phyloP scores from a whole-genome alignment of 2,888 invertebrate species.

The Heliconius cydno region DNA sequence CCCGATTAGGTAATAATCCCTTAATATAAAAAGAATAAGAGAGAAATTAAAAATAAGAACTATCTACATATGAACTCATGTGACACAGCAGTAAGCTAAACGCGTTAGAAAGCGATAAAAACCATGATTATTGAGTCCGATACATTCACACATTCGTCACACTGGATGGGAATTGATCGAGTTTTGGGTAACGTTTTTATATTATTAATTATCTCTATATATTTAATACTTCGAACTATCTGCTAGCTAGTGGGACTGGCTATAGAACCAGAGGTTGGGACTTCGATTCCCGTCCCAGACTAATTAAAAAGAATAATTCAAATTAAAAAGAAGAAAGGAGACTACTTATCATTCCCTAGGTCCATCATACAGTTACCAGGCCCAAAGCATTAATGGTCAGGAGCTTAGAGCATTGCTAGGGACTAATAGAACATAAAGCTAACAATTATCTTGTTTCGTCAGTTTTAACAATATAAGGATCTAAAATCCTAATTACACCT shows the following conservation, averaged over 20 bases:
- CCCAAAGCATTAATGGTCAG: no score
- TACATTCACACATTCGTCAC: constrained; percentile 9
- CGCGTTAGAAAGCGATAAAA: constrained; percentile 16
- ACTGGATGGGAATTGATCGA: not conserved
- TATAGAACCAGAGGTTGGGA: not conserved
- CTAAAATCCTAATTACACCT: not conserved
- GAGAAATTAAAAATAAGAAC: no score
- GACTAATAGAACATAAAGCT: not conserved
- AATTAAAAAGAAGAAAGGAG: no score
- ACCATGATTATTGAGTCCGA: constrained; percentile 11
- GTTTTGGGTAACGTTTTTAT: not conserved
- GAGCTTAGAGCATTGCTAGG: no score
- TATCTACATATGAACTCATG: not conserved
- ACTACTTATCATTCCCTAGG: no score
- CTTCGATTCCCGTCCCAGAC: not conserved
- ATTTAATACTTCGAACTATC: not conserved
- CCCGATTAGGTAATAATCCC: no score
- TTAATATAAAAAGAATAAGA: no score
- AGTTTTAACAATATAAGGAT: not conserved
- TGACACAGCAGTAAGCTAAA: constrained; percentile 1
- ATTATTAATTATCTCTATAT: not conserved
- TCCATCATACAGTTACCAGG: no score
- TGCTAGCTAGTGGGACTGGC: not conserved
- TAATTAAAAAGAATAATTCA: no score
- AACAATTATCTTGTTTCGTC: not conserved